Base-by-base conservation (phyloP, 2,113 vertebrate genomes). In the Reinhardtius hippoglossoides region DNA sequence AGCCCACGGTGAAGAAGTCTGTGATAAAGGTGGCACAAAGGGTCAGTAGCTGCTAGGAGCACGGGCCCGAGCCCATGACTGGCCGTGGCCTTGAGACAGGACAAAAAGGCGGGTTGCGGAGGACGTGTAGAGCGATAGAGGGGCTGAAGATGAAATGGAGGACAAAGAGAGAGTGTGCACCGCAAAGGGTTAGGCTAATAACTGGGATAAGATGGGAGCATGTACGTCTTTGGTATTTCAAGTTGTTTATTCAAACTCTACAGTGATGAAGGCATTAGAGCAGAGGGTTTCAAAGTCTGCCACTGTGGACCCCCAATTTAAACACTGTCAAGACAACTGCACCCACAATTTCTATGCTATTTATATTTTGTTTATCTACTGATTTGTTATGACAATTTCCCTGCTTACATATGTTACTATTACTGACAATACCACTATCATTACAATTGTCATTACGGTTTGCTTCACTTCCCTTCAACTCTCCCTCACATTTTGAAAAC, bases 11-110 rank as follows among this genome's bases (percentile, higher is more conserved):
- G 82, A 87, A 87, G 83, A 83, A 90, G 89, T 75, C 82, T 88
- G 90, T 85, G 92, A 92, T 92, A 94, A 91, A 92, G 87, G 86
- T 87, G 83, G 80, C 87, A 91, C 89, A 90, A 88, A 92, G 91
- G 89, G 86, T 91, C 90, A 92, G 88, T 60, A 67, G 82, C 82
- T 76, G 86, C 88, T 83, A 61, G 82, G 87, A 92, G 91, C 91
- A 64, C 21, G 67, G 80, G 71, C 71, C 77, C 61, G 10, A 8
- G 79, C 77, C 85, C 67, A 56, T 74, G 84, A 85, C 86, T 66
- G 89, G 84, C 83, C 76, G n/a, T 52, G 90, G 88, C 87, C 85
- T 85, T 83, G 75, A 89, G 85, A 85, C 70, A 21, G 80, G 84
- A 88, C 80, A 88, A 84, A 86, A 56, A 69, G 54, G 71, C 16